Percentiles rank a stretch among this genome's conserved stretches.
These are phyloP conservation scores for Sarcophaga carnaria DNA, from an alignment of 2,888 invertebrate species.

Conservation along the genomic window DNA sequence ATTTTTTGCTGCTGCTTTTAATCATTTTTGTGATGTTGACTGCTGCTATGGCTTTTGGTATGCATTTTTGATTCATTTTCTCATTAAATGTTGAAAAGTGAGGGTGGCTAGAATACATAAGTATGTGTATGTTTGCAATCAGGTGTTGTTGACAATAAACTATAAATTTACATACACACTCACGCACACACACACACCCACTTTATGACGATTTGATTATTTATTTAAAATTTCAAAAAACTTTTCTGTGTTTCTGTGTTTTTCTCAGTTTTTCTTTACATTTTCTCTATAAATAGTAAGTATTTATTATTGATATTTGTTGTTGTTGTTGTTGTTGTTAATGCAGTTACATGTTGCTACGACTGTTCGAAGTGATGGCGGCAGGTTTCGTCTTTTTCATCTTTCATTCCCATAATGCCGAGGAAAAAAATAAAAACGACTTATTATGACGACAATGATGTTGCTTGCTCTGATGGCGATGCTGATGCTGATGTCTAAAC, in stretches of 20 bases:
- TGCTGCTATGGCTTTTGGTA: not conserved
- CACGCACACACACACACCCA: slow-evolving; percentile 22
- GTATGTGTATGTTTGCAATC: slow-evolving; percentile 10
- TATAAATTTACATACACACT: not conserved
- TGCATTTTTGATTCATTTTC: slow-evolving; percentile 8
- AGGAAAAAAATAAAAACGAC: not conserved
- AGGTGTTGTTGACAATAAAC: slow-evolving; percentile 44
- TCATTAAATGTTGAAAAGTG: too few relatives aligned
- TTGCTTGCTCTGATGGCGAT: not conserved
- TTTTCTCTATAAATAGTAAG: slow-evolving; percentile 7
- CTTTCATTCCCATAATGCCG: slow-evolving; percentile 30
- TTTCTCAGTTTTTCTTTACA: not conserved
- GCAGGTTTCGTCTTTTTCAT: slow-evolving; percentile 8
- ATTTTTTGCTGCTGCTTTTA: not conserved
- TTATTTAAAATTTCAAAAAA: slow-evolving; percentile 52
- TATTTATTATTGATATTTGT: slow-evolving; percentile 34
- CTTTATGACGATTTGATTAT: slow-evolving; percentile 62
- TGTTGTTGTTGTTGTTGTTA: slow-evolving; percentile 31
- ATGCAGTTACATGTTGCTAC: not conserved
- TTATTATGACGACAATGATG: slow-evolving; percentile 7
- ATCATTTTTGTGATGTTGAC: slow-evolving; percentile 7
- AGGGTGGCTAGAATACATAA: not conserved
- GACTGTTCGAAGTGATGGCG: slow-evolving; percentile 10
- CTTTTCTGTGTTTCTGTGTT: slow-evolving; percentile 25
- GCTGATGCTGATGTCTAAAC: slow-evolving; percentile 37